phyloP scores from a whole-genome alignment of 2,113 vertebrate species.

The Oncorhynchus nerka region DNA sequence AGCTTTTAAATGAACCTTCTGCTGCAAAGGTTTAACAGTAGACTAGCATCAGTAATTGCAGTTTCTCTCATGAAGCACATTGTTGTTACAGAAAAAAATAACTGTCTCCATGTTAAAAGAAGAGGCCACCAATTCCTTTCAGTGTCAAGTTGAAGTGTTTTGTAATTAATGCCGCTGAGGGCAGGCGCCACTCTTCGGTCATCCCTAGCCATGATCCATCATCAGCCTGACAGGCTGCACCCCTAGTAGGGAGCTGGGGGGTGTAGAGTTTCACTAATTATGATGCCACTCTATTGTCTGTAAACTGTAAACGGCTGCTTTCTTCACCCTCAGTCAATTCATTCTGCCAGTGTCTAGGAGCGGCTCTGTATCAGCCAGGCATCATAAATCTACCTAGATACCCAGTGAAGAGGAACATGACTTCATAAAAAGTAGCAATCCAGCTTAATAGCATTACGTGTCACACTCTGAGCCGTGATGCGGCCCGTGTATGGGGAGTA shows the following conservation, averaged over 20 bases:
- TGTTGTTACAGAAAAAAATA: background rate
- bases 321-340: conserved; percentile 40
- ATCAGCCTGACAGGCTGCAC: conserved; percentile 18
- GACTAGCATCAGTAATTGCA: too few relatives aligned
- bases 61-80: background rate
- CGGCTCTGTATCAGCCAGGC: conserved; percentile 24
- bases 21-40: too few relatives aligned
- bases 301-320: conserved; percentile 33
- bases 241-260: conserved; percentile 30
- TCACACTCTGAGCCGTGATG: background rate
- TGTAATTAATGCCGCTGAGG: conserved; percentile 65
- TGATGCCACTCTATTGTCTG: conserved; percentile 46
- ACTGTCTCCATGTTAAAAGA: conserved; percentile 24
- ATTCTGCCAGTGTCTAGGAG: conserved; percentile 24
- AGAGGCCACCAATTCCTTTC: background rate
- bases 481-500: background rate
- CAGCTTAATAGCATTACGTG: conserved; percentile 39
- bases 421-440: background rate
- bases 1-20: too few relatives aligned
- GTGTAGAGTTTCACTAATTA: conserved; percentile 57
- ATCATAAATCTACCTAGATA: conserved; percentile 51
- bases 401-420: conserved; percentile 15
- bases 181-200: conserved; percentile 29
- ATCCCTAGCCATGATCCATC: conserved; percentile 37
- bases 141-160: conserved; percentile 34